Evolutionary conservation across 2,888 invertebrate species (phyloP), one percentile per base, ranked within the genome.

Genomic region (Eupithecia tripunctaria): DNA sequence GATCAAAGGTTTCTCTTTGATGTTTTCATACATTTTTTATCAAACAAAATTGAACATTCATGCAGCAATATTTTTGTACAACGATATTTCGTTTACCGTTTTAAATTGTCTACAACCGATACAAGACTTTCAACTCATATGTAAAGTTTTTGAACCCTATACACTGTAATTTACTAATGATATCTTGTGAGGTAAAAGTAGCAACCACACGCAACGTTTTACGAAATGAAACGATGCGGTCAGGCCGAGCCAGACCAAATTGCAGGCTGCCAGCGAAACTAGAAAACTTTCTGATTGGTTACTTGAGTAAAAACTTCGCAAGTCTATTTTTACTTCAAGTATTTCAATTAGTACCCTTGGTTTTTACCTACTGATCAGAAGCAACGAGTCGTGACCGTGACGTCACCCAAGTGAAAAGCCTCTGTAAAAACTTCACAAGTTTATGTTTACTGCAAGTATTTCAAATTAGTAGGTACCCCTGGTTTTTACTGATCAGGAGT

Each of bases 281-380:
- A 47, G 66, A 32, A 62, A 69, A 69, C 60, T 72, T 62, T 62
- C 65, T 65, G 65, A 68, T 65, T n/a, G 63, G 67, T 56, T 67
- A 56, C 64, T 36, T 21, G 25, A 10, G 64, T 15, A 14, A 64
- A 36, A n/a, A 29, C 15, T 18, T 29, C 14, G 63, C 36, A 21
- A 25, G 38, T 21, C n/a, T 15, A 21, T 15, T 21, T 56, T n/a
- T 21, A n/a, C 47, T 21, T 51, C 47, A 21, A 14, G 25, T 25
- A 25, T 25, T 51, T 10, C 25, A n/a, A n/a, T n/a, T n/a, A n/a
- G n/a, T n/a, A n/a, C n/a, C n/a, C n/a, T n/a, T n/a, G n/a, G n/a
- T n/a, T n/a, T n/a, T n/a, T n/a, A n/a, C n/a, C n/a, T n/a, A n/a
- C n/a, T n/a, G n/a, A n/a, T n/a, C n/a, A n/a, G n/a, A n/a, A n/a